These are phyloP conservation scores for Sebastes alutus DNA, from an alignment of 2,797 vertebrate genomes.

Conservation along the genomic window DNA sequence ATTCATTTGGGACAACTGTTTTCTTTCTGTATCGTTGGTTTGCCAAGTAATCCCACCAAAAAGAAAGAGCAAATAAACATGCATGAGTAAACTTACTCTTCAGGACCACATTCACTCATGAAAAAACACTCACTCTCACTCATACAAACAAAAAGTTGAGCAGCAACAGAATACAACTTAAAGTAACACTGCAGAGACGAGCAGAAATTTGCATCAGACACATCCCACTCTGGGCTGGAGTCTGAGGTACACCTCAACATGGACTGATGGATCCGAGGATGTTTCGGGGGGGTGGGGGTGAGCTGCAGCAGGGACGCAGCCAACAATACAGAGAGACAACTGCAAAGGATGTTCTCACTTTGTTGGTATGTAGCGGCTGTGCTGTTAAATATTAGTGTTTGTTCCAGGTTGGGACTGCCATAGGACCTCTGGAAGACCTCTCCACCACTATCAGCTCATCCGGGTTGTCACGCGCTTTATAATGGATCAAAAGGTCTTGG, in stretches of 20 bases:
- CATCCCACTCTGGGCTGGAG: background rate
- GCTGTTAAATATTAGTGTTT: slow-evolving; percentile 85
- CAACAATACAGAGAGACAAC: slow-evolving; percentile 1
- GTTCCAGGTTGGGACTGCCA: slow-evolving; percentile 94
- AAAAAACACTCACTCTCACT: slow-evolving; percentile 19
- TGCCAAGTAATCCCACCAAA: background rate
- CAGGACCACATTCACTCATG: slow-evolving; percentile 27
- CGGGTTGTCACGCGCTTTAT: slow-evolving; percentile 90
- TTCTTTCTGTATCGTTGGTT: background rate
- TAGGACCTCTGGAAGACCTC: slow-evolving; percentile 89
- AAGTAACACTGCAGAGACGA: slow-evolving; percentile 41
- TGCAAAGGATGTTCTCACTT: slow-evolving; percentile 32
- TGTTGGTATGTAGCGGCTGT: slow-evolving; percentile 11
- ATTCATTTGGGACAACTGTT: slow-evolving; percentile 26
- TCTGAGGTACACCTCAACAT: slow-evolving; percentile 5
- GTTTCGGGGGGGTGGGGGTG: background rate
- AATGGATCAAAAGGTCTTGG: slow-evolving; percentile 92
- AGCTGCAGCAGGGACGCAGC: background rate
- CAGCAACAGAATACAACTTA: slow-evolving; percentile 34
- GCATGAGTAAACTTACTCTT: background rate
- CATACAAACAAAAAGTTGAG: slow-evolving; percentile 25
- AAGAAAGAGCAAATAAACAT: background rate
- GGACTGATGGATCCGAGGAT: slow-evolving; percentile 9
- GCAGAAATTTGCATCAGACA: slow-evolving; percentile 9
- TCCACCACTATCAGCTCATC: slow-evolving; percentile 95